These are phyloP conservation scores for Ridgeia piscesae DNA, from an alignment of 1,140 invertebrate species.

Conservation along the genomic window DNA sequence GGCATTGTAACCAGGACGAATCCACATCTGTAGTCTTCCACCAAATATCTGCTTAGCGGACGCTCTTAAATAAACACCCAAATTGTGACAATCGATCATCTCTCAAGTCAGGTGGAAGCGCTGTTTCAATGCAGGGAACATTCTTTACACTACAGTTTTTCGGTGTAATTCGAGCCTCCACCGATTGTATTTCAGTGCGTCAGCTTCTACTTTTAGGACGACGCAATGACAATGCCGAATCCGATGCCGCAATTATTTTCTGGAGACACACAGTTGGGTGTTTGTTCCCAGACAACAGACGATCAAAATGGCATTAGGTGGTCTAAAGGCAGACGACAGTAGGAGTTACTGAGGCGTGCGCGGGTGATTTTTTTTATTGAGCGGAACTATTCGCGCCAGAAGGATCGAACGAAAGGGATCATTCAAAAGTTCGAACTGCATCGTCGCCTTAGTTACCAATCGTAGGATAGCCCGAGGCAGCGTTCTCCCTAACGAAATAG, in stretches of 20 bases:
- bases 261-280: background rate
- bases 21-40: background rate
- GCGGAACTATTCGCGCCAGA: background rate
- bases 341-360: background rate
- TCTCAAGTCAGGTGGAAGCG: background rate
- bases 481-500: too few relatives aligned
- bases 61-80: background rate
- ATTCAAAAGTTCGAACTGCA: background rate
- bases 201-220: background rate
- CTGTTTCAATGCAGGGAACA: background rate
- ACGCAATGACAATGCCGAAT: background rate
- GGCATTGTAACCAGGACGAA: background rate
- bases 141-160: background rate
- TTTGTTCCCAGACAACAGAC: background rate
- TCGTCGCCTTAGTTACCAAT: too few relatives aligned
- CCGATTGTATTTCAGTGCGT: background rate
- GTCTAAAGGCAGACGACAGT: background rate
- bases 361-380: background rate
- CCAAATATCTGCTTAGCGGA: background rate
- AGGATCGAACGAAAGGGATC: background rate
- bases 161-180: background rate
- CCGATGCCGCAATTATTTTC: background rate
- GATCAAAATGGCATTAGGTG: constrained; percentile 5
- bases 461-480: too few relatives aligned
- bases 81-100: background rate